Base-by-base conservation (phyloP, 35 echinoderm and acorn worm species). In the Heliocidaris erythrogramma region DNA sequence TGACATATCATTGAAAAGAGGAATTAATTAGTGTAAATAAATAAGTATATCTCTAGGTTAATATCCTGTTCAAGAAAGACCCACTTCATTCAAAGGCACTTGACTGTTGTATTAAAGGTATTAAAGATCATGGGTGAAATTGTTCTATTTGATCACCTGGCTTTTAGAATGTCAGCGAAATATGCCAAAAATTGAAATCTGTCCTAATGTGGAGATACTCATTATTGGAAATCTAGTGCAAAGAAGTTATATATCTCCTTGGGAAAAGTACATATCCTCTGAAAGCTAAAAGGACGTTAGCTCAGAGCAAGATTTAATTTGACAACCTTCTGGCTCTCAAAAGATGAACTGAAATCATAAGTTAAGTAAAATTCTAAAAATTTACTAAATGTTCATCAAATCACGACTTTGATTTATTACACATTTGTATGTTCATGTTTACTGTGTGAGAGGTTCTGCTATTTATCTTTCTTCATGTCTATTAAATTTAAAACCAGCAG, bases 81-180 rank as follows among this genome's bases (percentile, higher is more conserved):
- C 65, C 65, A 21, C 27, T n/a, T n/a, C 5, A n/a, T 78, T 78
- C 65, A 78, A 78, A 27, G 21, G 65, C 65, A 78, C 65, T 78
- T 78, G 65, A 78, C 21, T 78, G 35, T 42, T 42, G 35, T 3
- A 42, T 42, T 42, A 0, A 27, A 27, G 18, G 18, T 27, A 69
- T 69, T 69, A 78, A 78, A 78, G 65, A 78, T 78, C 65, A 78
- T 78, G 65, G 65, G 65, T 78, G 65, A 78, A 27, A 27, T 78
- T 78, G 27, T 21, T 27, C 4, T 7, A 78, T n/a, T 27, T n/a
- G 21, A 56, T 56, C 52, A 56, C 52, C 52, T 11, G 52, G 52
- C 52, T 56, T 14, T 10, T 11, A 56, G 35, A 42, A 56, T 2
- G 14, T 12, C 52, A 0, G 14, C 14, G 13, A 14, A 56, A 56